Conservation (phyloP, 2,113 vertebrate species). For the Laticauda colubrina region DNA sequence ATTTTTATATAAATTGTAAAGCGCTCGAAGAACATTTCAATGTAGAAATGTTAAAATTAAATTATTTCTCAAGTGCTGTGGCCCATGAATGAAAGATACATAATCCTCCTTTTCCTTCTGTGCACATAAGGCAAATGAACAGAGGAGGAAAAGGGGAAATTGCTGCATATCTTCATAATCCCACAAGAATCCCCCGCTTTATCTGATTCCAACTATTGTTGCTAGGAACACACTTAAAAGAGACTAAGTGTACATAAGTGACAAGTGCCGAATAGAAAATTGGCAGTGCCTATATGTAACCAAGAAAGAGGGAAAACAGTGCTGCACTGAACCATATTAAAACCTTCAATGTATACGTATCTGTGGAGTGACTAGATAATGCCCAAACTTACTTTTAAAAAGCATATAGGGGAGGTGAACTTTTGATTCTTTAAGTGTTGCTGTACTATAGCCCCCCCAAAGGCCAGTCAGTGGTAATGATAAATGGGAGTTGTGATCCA, state of each 20-base stretch:
- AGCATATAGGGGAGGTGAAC: neutral
- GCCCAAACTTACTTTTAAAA: neutral
- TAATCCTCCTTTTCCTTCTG: neutral
- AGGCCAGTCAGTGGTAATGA: neutral
- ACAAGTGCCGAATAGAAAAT: neutral
- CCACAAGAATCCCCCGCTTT: neutral
- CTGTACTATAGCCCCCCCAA: neutral
- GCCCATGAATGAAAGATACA: neutral
- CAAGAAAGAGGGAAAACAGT: neutral
- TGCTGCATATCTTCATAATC: neutral
- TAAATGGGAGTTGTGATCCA: neutral
- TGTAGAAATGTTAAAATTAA: neutral
- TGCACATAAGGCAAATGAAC: neutral
- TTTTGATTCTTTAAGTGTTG: neutral
- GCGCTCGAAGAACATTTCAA: neutral
- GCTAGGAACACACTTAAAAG: neutral
- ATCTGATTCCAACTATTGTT: neutral
- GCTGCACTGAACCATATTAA: neutral
- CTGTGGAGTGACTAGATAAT: neutral
- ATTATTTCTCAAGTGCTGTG: neutral
- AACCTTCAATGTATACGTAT: neutral
- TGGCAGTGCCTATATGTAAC: neutral
- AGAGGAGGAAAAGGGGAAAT: neutral
- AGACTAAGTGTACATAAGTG: neutral
- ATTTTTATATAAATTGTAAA: neutral